A percentile compares a stretch with the other conserved stretches of the same genome.
Evolutionary conservation across 2,888 invertebrate species (phyloP).

Genomic region (Isotomurus palustris): DNA sequence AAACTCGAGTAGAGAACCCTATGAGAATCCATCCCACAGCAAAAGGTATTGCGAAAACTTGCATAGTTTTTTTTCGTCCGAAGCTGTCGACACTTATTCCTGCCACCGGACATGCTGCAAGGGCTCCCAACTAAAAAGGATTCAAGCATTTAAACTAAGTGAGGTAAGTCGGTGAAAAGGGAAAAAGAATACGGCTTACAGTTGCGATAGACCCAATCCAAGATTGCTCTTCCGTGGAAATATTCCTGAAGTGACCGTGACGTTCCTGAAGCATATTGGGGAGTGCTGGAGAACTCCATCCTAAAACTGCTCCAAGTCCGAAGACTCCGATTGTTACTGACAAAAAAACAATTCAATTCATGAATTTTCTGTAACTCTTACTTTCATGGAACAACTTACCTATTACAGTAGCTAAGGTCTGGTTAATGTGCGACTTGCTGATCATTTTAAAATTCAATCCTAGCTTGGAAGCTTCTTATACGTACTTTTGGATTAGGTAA

Average conservation of each 20-base stretch:
- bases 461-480: too few relatives aligned
- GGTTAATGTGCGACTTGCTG: too few relatives aligned
- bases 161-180: not conserved
- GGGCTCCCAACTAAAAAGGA: slow-evolving; percentile 30
- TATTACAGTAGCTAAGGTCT: too few relatives aligned
- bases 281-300: slow-evolving; percentile 34
- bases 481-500: too few relatives aligned
- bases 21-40: slow-evolving; percentile 50
- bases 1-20: slow-evolving; percentile 35
- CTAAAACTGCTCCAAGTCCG: slow-evolving; percentile 39
- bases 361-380: too few relatives aligned
- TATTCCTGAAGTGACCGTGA: slow-evolving; percentile 16
- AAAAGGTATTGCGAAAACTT: slow-evolving; percentile 48
- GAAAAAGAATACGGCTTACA: slow-evolving; percentile 2
- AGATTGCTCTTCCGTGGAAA: slow-evolving; percentile 55
- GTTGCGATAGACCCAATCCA: slow-evolving; percentile 57
- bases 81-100: slow-evolving; percentile 42
- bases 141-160: not conserved
- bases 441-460: too few relatives aligned
- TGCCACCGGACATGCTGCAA: slow-evolving; percentile 34
- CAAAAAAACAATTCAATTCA: too few relatives aligned
- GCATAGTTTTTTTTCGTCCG: slow-evolving; percentile 31
- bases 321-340: slow-evolving; percentile 40
- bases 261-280: slow-evolving; percentile 28
- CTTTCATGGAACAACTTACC: too few relatives aligned